phyloP scores from a whole-genome alignment of 2,888 invertebrate species.

The Oscheius sp. region DNA sequence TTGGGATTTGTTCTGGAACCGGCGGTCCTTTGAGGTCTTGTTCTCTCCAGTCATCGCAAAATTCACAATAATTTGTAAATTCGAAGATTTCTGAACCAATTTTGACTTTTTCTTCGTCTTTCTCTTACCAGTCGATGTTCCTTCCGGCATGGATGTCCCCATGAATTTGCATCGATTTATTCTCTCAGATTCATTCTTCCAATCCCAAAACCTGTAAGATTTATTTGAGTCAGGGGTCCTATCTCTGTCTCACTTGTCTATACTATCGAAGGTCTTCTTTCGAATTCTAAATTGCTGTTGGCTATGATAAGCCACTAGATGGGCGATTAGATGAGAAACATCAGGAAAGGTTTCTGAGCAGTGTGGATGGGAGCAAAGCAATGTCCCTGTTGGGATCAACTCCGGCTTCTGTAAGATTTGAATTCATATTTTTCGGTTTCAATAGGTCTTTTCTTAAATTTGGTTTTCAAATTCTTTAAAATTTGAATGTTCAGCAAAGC shows the following conservation, averaged over 20 bases:
- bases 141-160: constrained; percentile 12
- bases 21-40: constrained; percentile 19
- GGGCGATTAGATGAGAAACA: constrained; percentile 27
- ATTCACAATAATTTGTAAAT: constrained; percentile 24
- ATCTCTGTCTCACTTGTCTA: constrained; percentile 12
- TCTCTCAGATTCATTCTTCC: constrained; percentile 12
- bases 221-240: not conserved
- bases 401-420: too few species aligned
- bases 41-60: constrained; percentile 27
- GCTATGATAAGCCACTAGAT: constrained; percentile 30
- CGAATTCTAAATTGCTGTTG: constrained; percentile 30
- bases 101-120: not conserved
- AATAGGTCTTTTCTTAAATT: too few species aligned
- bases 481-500: too few species aligned
- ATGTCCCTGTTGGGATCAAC: constrained; percentile 3
- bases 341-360: constrained; percentile 26
- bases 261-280: constrained; percentile 15
- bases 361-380: constrained; percentile 31
- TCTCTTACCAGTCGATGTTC: not conserved
- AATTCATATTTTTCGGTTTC: too few species aligned
- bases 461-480: too few species aligned
- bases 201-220: constrained; percentile 14
- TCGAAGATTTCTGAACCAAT: constrained; percentile 2
- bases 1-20: constrained; percentile 18
- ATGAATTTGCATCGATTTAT: constrained; percentile 1